Percentiles rank a stretch among this genome's conserved stretches.
These are phyloP conservation scores for Drosophila auraria DNA, from an alignment of 1,140 invertebrate species.

Conservation along the genomic window DNA sequence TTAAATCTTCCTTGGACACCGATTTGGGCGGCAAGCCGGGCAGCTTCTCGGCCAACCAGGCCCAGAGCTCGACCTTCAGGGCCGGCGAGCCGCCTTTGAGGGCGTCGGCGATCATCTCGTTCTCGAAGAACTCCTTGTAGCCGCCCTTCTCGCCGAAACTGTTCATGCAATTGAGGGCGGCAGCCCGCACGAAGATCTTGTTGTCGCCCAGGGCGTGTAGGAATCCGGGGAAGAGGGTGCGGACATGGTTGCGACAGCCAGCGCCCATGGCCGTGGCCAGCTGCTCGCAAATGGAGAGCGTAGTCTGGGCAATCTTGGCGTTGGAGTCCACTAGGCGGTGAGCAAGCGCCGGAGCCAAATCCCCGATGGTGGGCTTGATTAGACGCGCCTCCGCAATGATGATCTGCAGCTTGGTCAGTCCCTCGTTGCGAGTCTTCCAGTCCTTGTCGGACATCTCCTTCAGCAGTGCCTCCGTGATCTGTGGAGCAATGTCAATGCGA, in stretches of 20 bases:
- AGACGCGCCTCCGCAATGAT: conserved; percentile 91
- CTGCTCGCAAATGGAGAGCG: conserved; percentile 92
- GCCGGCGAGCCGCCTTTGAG: conserved; percentile 93
- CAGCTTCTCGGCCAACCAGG: conserved; percentile 93
- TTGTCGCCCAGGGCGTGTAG: conserved; percentile 90
- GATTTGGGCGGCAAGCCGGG: conserved; percentile 90
- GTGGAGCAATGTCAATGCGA: conserved; percentile 93
- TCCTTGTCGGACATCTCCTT: conserved; percentile 96
- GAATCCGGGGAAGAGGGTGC: conserved; percentile 93
- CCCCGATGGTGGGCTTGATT: conserved; percentile 93
- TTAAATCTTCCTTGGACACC: conserved; percentile 92
- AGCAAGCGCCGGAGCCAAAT: conserved; percentile 92
- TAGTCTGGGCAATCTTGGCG: conserved; percentile 94
- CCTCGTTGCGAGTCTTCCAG: conserved; percentile 92
- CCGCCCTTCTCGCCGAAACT: conserved; percentile 93
- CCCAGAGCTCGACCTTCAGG: conserved; percentile 92
- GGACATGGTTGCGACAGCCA: conserved; percentile 91
- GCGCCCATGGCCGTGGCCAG: conserved; percentile 93
- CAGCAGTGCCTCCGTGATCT: conserved; percentile 93
- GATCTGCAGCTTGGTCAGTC: conserved; percentile 74
- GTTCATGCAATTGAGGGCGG: conserved; percentile 93
- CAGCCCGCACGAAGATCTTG: conserved; percentile 91
- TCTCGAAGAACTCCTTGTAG: conserved; percentile 92
- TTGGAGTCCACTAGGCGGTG: conserved; percentile 94
- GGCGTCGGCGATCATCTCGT: conserved; percentile 95